Percentiles rank a stretch among this genome's conserved stretches.
phyloP scores from a whole-genome alignment of 30 jellyfish, hydroid and myxozoan species.

The Turritopsis dohrnii region DNA sequence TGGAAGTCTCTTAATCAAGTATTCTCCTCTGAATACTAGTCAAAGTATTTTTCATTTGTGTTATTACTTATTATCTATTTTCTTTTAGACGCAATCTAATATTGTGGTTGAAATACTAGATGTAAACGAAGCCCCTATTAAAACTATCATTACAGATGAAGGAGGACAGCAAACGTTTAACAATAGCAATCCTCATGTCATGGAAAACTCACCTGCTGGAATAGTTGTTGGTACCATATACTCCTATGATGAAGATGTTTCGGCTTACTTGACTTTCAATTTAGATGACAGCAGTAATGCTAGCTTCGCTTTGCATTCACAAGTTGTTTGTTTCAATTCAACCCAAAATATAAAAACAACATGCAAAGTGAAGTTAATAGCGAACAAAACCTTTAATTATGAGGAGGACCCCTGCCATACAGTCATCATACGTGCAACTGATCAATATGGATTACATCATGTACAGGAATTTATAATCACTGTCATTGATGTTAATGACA shows the following conservation, averaged over 20 bases:
- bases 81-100: constrained; percentile 2
- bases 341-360: constrained; percentile 17
- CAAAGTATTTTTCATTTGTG: background rate
- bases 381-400: constrained; percentile 44
- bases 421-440: constrained; percentile 25
- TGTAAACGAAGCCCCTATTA: constrained; percentile 45
- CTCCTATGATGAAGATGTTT: constrained; percentile 55
- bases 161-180: constrained; percentile 31
- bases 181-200: constrained; percentile 33
- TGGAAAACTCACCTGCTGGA: constrained; percentile 54
- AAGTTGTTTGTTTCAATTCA: constrained; percentile 30
- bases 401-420: constrained; percentile 28
- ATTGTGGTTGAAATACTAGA: constrained; percentile 58
- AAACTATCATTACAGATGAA: background rate
- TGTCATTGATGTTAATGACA: constrained; percentile 26
- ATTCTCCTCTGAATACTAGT: background rate
- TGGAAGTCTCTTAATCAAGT: no score
- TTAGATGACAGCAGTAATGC: constrained; percentile 59
- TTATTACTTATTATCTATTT: background rate
- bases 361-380: constrained; percentile 40
- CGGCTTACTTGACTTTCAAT: constrained; percentile 37
- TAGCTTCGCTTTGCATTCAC: constrained; percentile 27
- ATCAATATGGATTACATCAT: constrained; percentile 30
- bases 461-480: constrained; percentile 24
- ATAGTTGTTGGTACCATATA: constrained; percentile 55